Conservation (phyloP, 92 coral and sea anemone species). For the Heliopora coerulea region DNA sequence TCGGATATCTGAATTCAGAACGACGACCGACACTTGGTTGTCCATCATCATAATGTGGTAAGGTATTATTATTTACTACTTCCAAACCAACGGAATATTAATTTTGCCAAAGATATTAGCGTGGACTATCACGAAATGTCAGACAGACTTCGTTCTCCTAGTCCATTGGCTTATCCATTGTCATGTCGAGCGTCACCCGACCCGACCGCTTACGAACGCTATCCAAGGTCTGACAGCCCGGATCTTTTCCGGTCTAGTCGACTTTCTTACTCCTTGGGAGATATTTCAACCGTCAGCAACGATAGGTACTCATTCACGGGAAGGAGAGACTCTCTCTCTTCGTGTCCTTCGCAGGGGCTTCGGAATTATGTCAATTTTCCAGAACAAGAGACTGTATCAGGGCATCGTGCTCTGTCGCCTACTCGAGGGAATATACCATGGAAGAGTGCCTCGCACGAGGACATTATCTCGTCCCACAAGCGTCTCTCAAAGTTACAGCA, state of each 20-base stretch:
- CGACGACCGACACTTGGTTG: neutral
- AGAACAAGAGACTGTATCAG: conserved; percentile 2
- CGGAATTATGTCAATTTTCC: neutral
- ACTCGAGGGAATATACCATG: no score
- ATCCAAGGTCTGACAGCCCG: conserved; percentile 2
- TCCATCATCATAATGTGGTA: neutral
- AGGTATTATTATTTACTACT: neutral
- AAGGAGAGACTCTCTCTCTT: neutral
- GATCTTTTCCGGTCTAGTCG: neutral
- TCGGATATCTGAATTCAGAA: neutral
- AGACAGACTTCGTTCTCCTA: conserved; percentile 7
- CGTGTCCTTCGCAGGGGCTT: conserved; percentile 15
- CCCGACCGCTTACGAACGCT: conserved; percentile 32
- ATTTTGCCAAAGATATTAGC: no score
- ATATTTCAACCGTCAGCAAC: conserved; percentile 8
- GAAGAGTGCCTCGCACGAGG: conserved; percentile 6
- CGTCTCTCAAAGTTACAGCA: conserved; percentile 59
- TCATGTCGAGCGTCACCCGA: conserved; percentile 13
- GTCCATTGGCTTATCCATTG: conserved; percentile 13
- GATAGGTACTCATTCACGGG: neutral
- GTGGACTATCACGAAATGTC: conserved; percentile 3
- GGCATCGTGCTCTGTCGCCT: neutral
- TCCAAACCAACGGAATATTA: neutral
- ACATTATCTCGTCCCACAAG: conserved; percentile 53
- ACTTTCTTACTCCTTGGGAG: conserved; percentile 5